Conservation (phyloP, 2,113 vertebrate genomes). For the Fulica atra region DNA sequence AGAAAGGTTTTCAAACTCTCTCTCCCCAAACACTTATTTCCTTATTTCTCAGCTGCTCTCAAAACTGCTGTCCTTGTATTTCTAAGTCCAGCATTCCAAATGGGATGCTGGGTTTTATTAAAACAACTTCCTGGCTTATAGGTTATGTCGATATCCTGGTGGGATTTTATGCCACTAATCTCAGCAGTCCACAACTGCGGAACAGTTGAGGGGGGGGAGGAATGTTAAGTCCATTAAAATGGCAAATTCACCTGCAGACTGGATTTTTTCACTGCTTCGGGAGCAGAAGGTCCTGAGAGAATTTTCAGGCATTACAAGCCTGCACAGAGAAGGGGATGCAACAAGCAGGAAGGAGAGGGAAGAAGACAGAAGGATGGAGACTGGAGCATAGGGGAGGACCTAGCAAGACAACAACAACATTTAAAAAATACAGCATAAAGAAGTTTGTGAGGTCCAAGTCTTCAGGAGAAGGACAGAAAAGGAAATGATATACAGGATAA, state of each 20-base stretch:
- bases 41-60: constrained; percentile 36
- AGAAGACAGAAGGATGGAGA: not conserved
- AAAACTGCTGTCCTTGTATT: constrained; percentile 59
- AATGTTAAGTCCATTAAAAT: constrained; percentile 46
- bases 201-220: not conserved
- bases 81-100: constrained; percentile 43
- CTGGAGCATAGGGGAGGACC: not conserved
- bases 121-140: constrained; percentile 55
- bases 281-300: not conserved
- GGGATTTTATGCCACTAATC: constrained; percentile 57
- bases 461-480: not conserved
- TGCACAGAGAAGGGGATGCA: not conserved
- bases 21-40: not conserved
- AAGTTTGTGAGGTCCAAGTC: not conserved
- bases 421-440: not conserved
- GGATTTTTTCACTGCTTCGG: not conserved
- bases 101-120: constrained; percentile 63
- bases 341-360: not conserved
- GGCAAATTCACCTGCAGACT: constrained; percentile 29
- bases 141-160: constrained; percentile 57
- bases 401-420: not conserved
- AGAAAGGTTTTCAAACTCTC: not conserved
- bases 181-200: constrained; percentile 32
- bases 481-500: not conserved
- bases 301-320: not conserved